Evolutionary conservation across 2,797 vertebrate species (phyloP).

Genomic region (Amphiprion clarkii): DNA sequence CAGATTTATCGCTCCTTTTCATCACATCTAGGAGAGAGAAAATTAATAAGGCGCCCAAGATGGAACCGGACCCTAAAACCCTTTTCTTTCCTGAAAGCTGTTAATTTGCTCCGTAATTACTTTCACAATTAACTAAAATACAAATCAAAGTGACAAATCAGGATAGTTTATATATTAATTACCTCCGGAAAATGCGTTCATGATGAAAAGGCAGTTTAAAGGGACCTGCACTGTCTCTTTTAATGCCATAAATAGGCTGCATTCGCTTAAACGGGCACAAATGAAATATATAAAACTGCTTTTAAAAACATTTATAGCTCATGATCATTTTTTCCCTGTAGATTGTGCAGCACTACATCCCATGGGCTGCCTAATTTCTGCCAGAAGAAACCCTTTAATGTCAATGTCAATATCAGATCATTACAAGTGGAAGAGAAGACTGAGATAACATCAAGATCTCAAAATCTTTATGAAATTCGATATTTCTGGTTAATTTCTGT

Average conservation of each 20-base stretch:
- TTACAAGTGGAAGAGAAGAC: constrained; percentile 18
- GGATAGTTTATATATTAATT: constrained; percentile 99
- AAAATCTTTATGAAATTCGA: constrained; percentile 36
- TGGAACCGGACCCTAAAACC: constrained; percentile 92
- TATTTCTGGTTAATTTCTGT: constrained; percentile 47
- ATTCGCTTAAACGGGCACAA: constrained; percentile 65
- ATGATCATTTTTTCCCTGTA: constrained; percentile 55
- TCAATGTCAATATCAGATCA: constrained; percentile 38
- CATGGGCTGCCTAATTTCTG: constrained; percentile 26
- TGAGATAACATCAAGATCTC: constrained; percentile 21
- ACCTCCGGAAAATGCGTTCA: constrained; percentile 94
- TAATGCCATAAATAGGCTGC: constrained; percentile 89
- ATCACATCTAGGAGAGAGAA: constrained; percentile 95
- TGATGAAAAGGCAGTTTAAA: constrained; percentile 97
- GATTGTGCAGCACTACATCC: constrained; percentile 15
- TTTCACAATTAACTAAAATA: constrained; percentile 99
- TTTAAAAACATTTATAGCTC: constrained; percentile 74
- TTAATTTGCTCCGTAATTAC: constrained; percentile 98
- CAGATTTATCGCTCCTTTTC: constrained; percentile 98
- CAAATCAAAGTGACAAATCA: constrained; percentile 99
- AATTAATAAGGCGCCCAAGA: constrained; percentile 95
- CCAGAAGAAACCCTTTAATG: constrained; percentile 30
- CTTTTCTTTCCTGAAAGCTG: constrained; percentile 96
- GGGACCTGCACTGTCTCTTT: constrained; percentile 90
- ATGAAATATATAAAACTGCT: constrained; percentile 65